phyloP scores from a whole-genome alignment of 2,113 vertebrate species.

The Tupaia chinensis region DNA sequence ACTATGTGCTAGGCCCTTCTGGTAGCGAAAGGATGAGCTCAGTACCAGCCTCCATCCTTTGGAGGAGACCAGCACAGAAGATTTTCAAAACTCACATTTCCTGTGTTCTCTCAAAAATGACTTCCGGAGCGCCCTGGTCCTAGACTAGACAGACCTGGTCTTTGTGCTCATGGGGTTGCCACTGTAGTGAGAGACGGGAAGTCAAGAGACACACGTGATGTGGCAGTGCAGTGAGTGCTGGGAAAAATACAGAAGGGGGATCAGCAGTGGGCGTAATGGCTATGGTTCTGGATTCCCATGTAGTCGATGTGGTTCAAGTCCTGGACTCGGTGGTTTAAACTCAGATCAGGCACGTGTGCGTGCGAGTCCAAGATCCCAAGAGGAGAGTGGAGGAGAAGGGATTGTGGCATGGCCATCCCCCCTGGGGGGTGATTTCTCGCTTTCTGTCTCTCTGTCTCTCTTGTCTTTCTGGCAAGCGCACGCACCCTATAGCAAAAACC shows the following conservation, averaged over 20 bases:
- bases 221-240: background rate
- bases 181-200: background rate
- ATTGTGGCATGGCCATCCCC: too few relatives aligned
- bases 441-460: too few relatives aligned
- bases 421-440: too few relatives aligned
- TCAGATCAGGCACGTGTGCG: too few relatives aligned
- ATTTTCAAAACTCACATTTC: background rate
- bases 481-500: too few relatives aligned
- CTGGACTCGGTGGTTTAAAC: too few relatives aligned
- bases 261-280: too few relatives aligned
- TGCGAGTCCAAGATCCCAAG: too few relatives aligned
- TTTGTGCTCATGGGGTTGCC: background rate
- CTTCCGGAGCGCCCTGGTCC: background rate
- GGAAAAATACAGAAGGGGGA: background rate
- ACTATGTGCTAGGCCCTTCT: background rate
- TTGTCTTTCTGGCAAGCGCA: too few relatives aligned
- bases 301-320: too few relatives aligned
- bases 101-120: background rate
- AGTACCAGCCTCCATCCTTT: rapidly evolving
- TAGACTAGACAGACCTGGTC: background rate
- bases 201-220: background rate
- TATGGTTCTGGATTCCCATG: too few relatives aligned
- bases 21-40: background rate
- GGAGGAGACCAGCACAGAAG: background rate
- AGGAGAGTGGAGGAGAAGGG: too few relatives aligned